Conservation (phyloP, 2,797 vertebrate genomes). For the Megalops cyprinoides region DNA sequence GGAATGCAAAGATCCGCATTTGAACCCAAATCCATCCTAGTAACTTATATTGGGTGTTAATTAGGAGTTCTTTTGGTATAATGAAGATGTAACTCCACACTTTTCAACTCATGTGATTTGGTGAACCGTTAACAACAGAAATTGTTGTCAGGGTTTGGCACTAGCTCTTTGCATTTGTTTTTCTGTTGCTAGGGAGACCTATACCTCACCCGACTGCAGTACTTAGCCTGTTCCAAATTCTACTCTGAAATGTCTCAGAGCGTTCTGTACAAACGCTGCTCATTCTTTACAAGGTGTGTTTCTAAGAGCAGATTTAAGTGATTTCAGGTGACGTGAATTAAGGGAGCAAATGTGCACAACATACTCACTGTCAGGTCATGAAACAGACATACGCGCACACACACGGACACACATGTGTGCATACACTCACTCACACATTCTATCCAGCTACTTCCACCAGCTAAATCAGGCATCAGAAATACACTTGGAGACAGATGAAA, state of each 20-base stretch:
- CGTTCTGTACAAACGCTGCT: background rate
- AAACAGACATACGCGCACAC: background rate
- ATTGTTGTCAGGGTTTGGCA: background rate
- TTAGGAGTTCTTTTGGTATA: background rate
- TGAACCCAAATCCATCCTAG: background rate
- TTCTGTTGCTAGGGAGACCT: too few species aligned
- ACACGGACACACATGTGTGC: background rate
- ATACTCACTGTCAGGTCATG: background rate
- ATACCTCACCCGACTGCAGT: too few species aligned
- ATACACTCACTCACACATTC: too few species aligned
- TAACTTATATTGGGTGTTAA: background rate
- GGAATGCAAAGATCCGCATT: background rate
- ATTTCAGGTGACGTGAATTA: slow-evolving; percentile 1
- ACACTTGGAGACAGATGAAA: too few species aligned
- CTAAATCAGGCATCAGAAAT: too few species aligned
- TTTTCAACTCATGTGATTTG: background rate
- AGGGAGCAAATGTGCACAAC: background rate
- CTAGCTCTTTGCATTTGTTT: background rate
- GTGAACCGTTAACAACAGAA: too few species aligned
- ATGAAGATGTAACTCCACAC: background rate
- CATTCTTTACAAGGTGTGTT: background rate
- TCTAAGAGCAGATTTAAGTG: background rate
- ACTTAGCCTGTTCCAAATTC: background rate
- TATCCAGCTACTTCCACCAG: too few species aligned
- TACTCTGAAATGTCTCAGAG: background rate